Base-by-base conservation (phyloP, 2,888 invertebrate genomes). In the Epinotia bilunana region DNA sequence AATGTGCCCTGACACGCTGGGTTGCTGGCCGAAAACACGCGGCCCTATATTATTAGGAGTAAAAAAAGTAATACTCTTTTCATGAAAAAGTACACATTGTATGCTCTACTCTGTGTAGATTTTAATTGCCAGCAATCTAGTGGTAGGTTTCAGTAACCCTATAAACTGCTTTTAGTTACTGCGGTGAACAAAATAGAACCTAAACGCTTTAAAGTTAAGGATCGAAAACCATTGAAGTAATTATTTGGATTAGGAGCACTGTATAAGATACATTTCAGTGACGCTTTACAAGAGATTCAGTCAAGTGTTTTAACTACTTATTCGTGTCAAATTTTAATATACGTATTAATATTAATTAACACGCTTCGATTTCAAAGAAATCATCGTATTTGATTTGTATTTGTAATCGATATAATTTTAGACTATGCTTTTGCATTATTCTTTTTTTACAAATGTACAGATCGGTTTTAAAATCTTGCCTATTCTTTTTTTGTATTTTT, bases 391-490 rank as follows among this genome's bases (percentile, higher is more conserved):
- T 84, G 77, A 82, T 84, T 83, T 39, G 49, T 74, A 74, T 69
- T 64, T 74, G 80, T 86, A 83, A 83, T 77, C 80, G 79, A 79
- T 81, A 79, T 82, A 81, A 82, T 81, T 64, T 82, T 79, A 82
- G 72, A 74, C 67, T 71, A 63, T 70, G 76, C 74, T 76, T 79
- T 75, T 78, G 74, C 68, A 73, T 63, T 23, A 61, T 65, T 72
- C 7, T 72, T 63, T 77, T 20, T 75, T 74, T 72, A 74, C 63
- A 72, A 67, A 43, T 77, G 65, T 74, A 71, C 64, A 77, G 57
- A 67, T 58, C 57, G 64, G 86, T 90, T 83, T n/a, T 88, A 72
- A 83, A 86, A 83, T 90, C 93, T 93, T 93, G 93, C 93, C 92
- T 89, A 81, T 80, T 77, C 80, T 78, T 79, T 82, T 83, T 78